Base-by-base conservation (phyloP, 2,797 vertebrate species). In the Caiman crocodilus region DNA sequence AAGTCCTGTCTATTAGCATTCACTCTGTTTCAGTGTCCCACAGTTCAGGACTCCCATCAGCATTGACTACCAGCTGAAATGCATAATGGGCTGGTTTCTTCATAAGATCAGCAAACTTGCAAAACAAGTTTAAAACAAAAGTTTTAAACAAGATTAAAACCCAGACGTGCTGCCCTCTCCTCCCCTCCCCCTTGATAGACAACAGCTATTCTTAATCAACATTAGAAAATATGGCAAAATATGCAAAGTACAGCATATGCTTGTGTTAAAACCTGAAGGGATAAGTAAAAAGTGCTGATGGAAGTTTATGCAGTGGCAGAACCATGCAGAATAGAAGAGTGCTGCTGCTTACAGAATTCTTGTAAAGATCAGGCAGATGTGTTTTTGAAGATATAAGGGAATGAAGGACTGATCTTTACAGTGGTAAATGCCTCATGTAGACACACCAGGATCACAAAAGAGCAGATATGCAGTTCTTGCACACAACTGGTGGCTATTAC, bases 321-420 rank as follows among this genome's bases (percentile, higher is more conserved):
- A 35, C 20, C 67, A 69, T 5, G 11, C 32, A 23, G 32, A 21
- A 10, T 0, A 0, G 84, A 21, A 23, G 58, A 25, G 50, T 55
- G 4, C 28, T n/a, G 32, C 10, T 82, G 76, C 12, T 35, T 30
- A 81, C 25, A 17, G 55, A 25, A 89, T 20, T 21, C 73, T 88
- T 28, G 42, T 55, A 74, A 59, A 32, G 35, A 77, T 0, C 0
- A 75, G 35, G 18, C 11, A 50, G 35, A 28, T 17, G 21, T 55
- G 25, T 83, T 28, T n/a, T 85, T 69, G 76, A 64, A 16, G 77
- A 81, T 3, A 69, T 1, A 2, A 55, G 79, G 0, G 0, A 84
- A 14, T 20, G 63, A 32, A 30, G 50, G n/a, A 56, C 16, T 79
- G 20, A 73, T 13, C 15, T 7, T 3, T 32, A 61, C 55, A 74